A percentile compares a stretch with the other conserved stretches of the same genome.
Conservation (phyloP, 2,113 vertebrate species). For the Carettochelys insculpta region DNA sequence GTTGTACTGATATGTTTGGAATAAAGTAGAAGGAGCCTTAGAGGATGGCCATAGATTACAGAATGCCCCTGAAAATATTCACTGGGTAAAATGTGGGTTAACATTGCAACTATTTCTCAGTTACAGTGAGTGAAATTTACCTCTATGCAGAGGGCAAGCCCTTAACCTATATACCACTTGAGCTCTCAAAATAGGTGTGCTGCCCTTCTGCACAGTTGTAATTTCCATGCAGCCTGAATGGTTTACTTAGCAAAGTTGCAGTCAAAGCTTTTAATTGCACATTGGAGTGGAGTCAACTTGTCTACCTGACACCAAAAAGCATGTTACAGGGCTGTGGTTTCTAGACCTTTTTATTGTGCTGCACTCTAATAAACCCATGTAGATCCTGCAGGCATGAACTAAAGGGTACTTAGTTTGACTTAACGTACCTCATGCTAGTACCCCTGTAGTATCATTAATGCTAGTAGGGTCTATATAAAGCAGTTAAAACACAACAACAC, state of each 20-base stretch:
- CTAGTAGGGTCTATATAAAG: not conserved
- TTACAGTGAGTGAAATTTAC: not conserved
- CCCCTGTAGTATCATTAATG: not conserved
- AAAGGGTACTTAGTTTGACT: not conserved
- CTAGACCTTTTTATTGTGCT: not conserved
- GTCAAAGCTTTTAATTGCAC: not conserved
- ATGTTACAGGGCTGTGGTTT: not conserved
- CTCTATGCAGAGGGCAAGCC: not conserved
- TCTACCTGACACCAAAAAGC: not conserved
- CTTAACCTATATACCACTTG: not conserved
- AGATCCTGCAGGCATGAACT: not conserved
- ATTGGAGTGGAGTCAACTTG: too few relatives aligned
- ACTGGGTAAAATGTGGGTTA: not conserved
- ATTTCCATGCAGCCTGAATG: not conserved
- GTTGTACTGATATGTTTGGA: not conserved
- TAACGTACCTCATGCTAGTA: not conserved
- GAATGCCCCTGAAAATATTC: not conserved
- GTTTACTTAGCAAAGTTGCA: not conserved
- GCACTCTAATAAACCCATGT: not conserved
- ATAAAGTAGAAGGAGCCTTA: not conserved
- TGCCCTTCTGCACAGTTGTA: fast-evolving
- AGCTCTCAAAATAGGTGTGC: not conserved
- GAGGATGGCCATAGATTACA: too few relatives aligned
- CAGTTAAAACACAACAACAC: not conserved
- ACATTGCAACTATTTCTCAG: not conserved